These are phyloP conservation scores for Heliconius nattereri DNA, from an alignment of 1,140 invertebrate species.

Conservation along the genomic window DNA sequence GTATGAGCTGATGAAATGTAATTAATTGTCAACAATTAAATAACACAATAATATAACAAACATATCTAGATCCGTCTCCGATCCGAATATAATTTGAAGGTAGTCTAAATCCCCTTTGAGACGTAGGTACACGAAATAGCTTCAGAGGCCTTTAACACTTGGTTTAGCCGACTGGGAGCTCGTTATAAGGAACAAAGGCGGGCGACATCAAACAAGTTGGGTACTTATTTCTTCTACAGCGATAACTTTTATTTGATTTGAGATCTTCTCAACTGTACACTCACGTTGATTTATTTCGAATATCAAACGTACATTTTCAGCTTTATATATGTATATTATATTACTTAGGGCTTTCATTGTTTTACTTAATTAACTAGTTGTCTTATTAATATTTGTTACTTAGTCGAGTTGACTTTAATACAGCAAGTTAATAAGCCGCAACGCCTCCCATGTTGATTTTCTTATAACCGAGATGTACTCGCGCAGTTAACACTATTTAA, in stretches of 20 bases:
- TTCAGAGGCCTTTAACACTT: conserved; percentile 50
- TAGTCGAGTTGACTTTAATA: background rate
- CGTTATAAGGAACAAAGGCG: conserved; percentile 61
- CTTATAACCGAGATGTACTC: background rate
- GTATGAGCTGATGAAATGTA: background rate
- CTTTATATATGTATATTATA: background rate
- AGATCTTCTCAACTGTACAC: conserved; percentile 38
- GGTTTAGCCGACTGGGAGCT: conserved; percentile 51
- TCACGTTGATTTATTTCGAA: conserved; percentile 30
- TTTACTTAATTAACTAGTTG: background rate
- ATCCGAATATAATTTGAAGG: conserved; percentile 13
- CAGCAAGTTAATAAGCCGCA: background rate
- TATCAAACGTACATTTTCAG: conserved; percentile 29
- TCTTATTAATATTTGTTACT: conserved; percentile 1
- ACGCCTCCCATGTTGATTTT: background rate
- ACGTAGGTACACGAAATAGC: conserved; percentile 37
- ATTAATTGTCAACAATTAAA: background rate
- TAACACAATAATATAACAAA: background rate
- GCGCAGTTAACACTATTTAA: background rate
- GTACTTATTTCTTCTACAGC: conserved; percentile 57
- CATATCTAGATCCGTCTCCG: background rate
- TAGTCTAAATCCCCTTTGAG: conserved; percentile 19
- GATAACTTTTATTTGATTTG: conserved; percentile 54
- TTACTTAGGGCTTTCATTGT: background rate
- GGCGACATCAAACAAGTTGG: conserved; percentile 57